A percentile compares a stretch with the other conserved stretches of the same genome.
Evolutionary conservation across 2,888 invertebrate genomes (phyloP).

Genomic region (Agrotis ipsilon): DNA sequence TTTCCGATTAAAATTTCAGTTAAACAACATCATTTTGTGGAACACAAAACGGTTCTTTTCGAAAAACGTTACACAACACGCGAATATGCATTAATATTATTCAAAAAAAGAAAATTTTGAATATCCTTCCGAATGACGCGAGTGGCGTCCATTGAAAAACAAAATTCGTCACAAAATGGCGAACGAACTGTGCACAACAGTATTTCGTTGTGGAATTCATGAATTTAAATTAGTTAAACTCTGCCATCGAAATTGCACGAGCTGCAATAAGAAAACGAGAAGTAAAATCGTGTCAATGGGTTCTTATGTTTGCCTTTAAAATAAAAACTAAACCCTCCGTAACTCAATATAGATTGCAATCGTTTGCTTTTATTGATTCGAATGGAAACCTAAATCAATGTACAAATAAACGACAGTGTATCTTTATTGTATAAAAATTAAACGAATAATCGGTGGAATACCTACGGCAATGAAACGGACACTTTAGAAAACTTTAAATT

Average conservation of each 20-base stretch:
- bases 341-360: constrained; percentile 36
- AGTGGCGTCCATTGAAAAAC: constrained; percentile 55
- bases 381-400: constrained; percentile 34
- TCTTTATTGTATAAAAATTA: not conserved
- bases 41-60: constrained; percentile 52
- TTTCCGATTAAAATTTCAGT: constrained; percentile 5
- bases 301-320: constrained; percentile 30
- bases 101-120: constrained; percentile 53
- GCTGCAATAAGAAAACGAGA: constrained; percentile 43
- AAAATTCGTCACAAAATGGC: constrained; percentile 54
- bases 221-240: constrained; percentile 53
- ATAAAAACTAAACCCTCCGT: constrained; percentile 28
- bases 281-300: constrained; percentile 45
- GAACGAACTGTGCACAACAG: constrained; percentile 42
- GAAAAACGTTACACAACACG: constrained; percentile 50
- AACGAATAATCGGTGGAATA: no score
- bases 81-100: constrained; percentile 52
- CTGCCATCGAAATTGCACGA: constrained; percentile 47
- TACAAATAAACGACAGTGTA: constrained; percentile 22
- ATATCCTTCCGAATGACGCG: constrained; percentile 58
- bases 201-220: constrained; percentile 45
- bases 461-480: no score
- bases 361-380: constrained; percentile 37
- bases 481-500: no score
- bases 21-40: constrained; percentile 17